These are phyloP conservation scores for Zosterops borbonicus DNA, from an alignment of 2,113 vertebrate species.

Conservation along the genomic window DNA sequence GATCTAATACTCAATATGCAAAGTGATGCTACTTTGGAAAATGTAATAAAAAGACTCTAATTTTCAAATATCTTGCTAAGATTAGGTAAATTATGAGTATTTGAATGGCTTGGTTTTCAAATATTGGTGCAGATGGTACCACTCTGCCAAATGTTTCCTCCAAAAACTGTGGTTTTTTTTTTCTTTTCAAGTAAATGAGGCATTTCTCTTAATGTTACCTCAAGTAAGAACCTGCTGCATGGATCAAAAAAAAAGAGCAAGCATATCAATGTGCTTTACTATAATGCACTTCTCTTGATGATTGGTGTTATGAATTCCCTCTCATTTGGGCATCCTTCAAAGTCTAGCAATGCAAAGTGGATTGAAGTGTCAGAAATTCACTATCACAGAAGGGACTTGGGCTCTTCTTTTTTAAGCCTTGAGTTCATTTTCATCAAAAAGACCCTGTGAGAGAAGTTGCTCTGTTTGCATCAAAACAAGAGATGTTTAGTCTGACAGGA, in stretches of 20 bases:
- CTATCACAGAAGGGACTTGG: not conserved
- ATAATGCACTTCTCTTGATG: not conserved
- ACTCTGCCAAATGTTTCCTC: slow-evolving; percentile 21
- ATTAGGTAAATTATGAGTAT: slow-evolving; percentile 5
- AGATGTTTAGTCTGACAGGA: not conserved
- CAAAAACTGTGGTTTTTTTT: slow-evolving; percentile 26
- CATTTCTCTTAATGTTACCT: slow-evolving; percentile 7
- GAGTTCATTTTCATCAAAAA: not conserved
- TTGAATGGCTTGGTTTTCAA: slow-evolving; percentile 28
- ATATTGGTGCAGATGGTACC: slow-evolving; percentile 50
- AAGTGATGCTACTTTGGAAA: not conserved
- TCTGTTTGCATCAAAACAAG: not conserved
- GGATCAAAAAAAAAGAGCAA: slow-evolving; percentile 34
- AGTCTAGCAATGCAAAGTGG: not conserved
- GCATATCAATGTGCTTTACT: not conserved
- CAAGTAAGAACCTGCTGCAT: not conserved
- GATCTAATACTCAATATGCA: not conserved
- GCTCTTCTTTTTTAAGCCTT: not conserved
- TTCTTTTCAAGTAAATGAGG: not conserved
- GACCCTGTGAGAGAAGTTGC: not conserved
- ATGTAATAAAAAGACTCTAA: slow-evolving; percentile 4
- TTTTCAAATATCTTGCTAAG: slow-evolving; percentile 27
- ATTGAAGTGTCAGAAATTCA: not conserved
- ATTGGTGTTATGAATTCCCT: not conserved
- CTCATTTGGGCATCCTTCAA: not conserved